Evolutionary conservation across 2,113 vertebrate genomes (phyloP).

Genomic region (Recurvirostra avosetta): DNA sequence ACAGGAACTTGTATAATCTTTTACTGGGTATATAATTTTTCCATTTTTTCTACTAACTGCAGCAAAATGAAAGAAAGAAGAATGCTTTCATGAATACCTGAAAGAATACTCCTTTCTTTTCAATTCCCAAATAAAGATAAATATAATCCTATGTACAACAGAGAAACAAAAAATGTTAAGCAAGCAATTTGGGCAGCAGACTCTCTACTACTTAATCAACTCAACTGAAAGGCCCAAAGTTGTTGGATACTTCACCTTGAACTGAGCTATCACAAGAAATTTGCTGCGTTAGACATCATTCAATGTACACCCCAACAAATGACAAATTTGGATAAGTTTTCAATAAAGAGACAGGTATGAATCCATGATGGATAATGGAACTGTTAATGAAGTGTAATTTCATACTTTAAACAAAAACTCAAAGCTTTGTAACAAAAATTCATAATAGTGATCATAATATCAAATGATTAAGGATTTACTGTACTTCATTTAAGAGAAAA

Average conservation of each 20-base stretch:
- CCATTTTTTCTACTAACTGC: background rate
- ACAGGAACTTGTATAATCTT: background rate
- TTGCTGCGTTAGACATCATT: background rate
- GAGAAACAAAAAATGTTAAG: background rate
- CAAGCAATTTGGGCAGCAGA: background rate
- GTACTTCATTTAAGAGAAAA: background rate
- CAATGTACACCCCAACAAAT: background rate
- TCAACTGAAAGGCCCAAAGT: background rate
- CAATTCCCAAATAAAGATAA: background rate
- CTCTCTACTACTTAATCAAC: background rate
- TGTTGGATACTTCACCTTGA: background rate
- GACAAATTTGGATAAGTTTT: background rate
- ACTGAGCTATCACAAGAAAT: background rate
- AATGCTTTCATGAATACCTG: background rate
- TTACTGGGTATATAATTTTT: background rate
- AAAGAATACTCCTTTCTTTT: background rate
- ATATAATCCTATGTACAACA: background rate
- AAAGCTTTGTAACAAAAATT: background rate
- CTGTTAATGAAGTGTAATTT: background rate
- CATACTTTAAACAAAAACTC: background rate
- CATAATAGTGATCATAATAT: background rate
- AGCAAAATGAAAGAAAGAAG: background rate
- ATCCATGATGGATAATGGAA: background rate
- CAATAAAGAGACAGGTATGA: background rate
- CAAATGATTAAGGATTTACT: background rate